Conservation (phyloP, 2,888 invertebrate species). For the Drosophila melanosoma region DNA sequence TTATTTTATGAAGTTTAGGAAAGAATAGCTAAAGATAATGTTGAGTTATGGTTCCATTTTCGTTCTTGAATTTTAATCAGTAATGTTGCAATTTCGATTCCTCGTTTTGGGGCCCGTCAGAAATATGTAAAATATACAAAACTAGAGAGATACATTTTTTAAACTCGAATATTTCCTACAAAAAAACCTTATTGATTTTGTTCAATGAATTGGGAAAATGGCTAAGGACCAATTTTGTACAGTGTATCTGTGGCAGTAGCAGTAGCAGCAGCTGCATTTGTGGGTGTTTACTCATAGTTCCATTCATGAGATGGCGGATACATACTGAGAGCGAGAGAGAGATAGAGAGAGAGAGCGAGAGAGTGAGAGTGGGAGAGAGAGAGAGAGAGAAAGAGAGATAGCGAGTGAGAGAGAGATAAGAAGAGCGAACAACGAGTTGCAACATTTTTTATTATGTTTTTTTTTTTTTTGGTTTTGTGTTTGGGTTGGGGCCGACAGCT, state of each 20-base stretch:
- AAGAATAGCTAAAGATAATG: not conserved
- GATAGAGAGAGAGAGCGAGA: slow-evolving; percentile 15
- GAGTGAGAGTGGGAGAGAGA: not conserved
- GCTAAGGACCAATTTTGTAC: not conserved
- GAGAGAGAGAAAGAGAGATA: not conserved
- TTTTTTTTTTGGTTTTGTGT: slow-evolving; percentile 22
- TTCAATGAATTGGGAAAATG: not conserved
- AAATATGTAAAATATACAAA: not conserved
- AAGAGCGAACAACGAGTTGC: slow-evolving; percentile 34
- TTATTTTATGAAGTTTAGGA: no score
- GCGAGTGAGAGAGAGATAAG: slow-evolving; percentile 1
- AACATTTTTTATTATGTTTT: slow-evolving; percentile 22
- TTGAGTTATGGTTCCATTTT: not conserved
- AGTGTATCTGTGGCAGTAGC: slow-evolving; percentile 6
- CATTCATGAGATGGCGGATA: slow-evolving; percentile 56
- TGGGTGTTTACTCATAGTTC: slow-evolving; percentile 45
- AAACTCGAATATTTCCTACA: not conserved
- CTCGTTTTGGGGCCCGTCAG: not conserved
- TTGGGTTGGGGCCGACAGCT: slow-evolving; percentile 33
- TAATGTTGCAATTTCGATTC: not conserved
- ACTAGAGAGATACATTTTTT: not conserved
- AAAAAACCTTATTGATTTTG: not conserved
- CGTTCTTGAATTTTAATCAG: not conserved
- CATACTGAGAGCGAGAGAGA: slow-evolving; percentile 24
- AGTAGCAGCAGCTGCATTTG: slow-evolving; percentile 30